These are phyloP conservation scores for Catalaphyllia jardinei DNA, from an alignment of 64 coral and sea anemone genomes.

Conservation along the genomic window DNA sequence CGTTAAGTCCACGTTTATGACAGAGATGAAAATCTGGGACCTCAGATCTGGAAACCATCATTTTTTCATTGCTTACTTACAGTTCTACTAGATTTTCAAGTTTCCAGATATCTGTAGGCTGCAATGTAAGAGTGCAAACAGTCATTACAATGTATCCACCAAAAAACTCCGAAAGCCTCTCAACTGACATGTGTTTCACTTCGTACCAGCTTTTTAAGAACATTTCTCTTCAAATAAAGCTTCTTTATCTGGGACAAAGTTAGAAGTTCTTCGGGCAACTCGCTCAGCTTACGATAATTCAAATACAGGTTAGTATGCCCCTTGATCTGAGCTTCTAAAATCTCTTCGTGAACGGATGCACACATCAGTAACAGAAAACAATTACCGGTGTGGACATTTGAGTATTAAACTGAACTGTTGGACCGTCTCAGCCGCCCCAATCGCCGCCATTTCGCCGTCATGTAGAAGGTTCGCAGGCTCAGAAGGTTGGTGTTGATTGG, in stretches of 20 bases:
- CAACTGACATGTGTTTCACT: not conserved
- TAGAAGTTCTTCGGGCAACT: constrained; percentile 67
- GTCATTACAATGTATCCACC: not conserved
- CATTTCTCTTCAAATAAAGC: constrained; percentile 84
- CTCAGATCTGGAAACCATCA: no score
- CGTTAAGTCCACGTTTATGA: no score
- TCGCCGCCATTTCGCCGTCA: no score
- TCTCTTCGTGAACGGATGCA: constrained; percentile 20
- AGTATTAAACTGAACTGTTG: not conserved
- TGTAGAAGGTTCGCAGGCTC: constrained; percentile 46
- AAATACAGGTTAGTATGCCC: constrained; percentile 72
- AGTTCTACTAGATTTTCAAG: constrained; percentile 49
- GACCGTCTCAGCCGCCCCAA: not conserved
- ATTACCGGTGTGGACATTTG: not conserved
- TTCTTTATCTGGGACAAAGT: constrained; percentile 59
- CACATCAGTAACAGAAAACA: not conserved
- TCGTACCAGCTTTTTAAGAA: constrained; percentile 74
- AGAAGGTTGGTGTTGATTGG: not conserved
- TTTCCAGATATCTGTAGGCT: constrained; percentile 58
- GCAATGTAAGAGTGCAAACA: not conserved
- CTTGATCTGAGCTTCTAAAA: constrained; percentile 54
- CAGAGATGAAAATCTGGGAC: no score
- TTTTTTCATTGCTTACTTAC: constrained; percentile 3
- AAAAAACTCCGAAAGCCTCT: not conserved
- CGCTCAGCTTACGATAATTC: constrained; percentile 83